Base-by-base conservation (phyloP, 2,113 vertebrate species). In the Paramisgurnus dabryanus region DNA sequence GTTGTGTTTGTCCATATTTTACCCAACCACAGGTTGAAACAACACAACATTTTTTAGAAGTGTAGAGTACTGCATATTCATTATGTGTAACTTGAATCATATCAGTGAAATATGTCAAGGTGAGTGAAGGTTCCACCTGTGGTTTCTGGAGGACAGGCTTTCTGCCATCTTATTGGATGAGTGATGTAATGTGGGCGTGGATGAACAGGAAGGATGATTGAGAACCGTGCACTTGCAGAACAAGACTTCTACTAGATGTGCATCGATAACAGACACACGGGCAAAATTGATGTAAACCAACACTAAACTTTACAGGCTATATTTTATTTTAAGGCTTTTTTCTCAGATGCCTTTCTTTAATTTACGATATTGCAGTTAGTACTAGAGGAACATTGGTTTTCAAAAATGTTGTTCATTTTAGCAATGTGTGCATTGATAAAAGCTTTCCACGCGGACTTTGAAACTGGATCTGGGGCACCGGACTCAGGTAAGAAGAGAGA, bases 401-500 rank as follows among this genome's bases (percentile, higher is more conserved):
- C 15, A 57, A 49, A 68, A 63, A 76, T 70, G 73, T 55, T 34
- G 65, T 18, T 82, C 4, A 7, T 83, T 58, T 66, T 78, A 49
- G 66, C 18, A 18, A 2, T 71, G 17, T 71, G 61, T 73, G 80
- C 67, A 17, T 53, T 68, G 55, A 12, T 69, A 73, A 58, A 70
- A 34, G 76, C 57, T 61, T 74, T 77, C 12, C 63, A 27, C 6
- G 22, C 53, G 58, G 82, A 87, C 75, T 84, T 71, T 10, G 81
- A 87, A 78, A 43, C 60, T 1, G 83, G 83, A 45, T 85, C 83
- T 27, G 83, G 79, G 11, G 66, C 34, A 45, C 63, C 39, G 13
- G 58, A 58, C 7, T n/a, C 76, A 80, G 86, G 86, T 87, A 84
- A 87, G 82, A 74, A 9, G n/a, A 27, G 6, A 58, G 18, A 57